Percentiles rank a stretch among this genome's conserved stretches.
phyloP scores from a whole-genome alignment of 1,140 invertebrate species.

The Lepidostoma basale region DNA sequence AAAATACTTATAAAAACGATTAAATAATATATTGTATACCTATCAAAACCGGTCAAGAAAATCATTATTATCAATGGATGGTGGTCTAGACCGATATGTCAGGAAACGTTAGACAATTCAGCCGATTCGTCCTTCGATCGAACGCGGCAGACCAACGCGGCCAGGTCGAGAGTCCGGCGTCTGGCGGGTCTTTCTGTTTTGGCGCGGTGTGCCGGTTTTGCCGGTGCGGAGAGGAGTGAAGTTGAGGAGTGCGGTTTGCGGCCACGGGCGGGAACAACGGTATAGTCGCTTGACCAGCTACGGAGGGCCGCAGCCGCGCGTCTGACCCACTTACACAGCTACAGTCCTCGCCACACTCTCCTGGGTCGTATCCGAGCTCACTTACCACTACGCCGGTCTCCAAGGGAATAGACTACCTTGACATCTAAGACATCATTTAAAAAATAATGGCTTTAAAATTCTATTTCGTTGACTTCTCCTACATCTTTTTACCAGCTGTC shows the following conservation, averaged over 20 bases:
- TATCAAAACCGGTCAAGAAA: slow-evolving; percentile 11
- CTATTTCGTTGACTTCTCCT: no score
- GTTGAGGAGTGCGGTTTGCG: background rate
- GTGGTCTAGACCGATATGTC: background rate
- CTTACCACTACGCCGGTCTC: no score
- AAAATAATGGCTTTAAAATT: no score
- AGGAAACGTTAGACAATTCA: no score
- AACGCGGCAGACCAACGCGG: background rate
- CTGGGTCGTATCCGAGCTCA: no score
- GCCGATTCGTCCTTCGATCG: background rate
- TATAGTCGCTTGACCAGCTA: background rate
- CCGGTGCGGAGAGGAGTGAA: background rate
- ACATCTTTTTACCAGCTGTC: no score
- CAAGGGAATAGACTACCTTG: no score
- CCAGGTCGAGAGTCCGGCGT: no score
- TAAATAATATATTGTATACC: slow-evolving; percentile 2
- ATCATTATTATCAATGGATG: slow-evolving; percentile 22
- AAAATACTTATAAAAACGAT: no score
- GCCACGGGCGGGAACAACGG: slow-evolving; percentile 6
- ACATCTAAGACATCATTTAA: no score
- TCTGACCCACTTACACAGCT: background rate
- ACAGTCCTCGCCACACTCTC: no score
- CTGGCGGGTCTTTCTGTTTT: background rate
- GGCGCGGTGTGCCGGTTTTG: background rate
- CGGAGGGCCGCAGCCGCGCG: background rate